Evolutionary conservation across 1,140 invertebrate genomes (phyloP), one percentile per base, ranked within the genome.

Genomic region (Danaus melanippus): DNA sequence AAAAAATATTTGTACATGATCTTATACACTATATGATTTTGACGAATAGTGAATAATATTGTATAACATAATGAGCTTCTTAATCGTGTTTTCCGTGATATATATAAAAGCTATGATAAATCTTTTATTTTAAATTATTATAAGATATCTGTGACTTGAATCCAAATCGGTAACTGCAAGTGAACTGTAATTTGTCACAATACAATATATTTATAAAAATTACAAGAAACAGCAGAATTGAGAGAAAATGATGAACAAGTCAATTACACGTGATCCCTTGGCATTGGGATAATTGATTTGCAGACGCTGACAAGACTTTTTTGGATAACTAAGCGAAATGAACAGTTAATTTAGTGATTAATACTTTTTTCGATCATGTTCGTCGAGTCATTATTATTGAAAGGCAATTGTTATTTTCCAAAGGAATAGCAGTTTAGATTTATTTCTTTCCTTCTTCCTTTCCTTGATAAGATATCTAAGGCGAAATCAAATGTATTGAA

Each of bases 231-330:
- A 32, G 21, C 42, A 51, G 47, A 62, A 60, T 52, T 52, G 55
- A 60, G 62, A 61, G 52, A 56, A 78, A 78, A 72, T 68, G 65
- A 76, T 62, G 67, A 69, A 78, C 73, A 69, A 78, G 73, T 78
- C 75, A 76, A 76, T 78, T 76, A 77, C 69, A 72, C 66, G 69
- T 75, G 67, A 67, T 71, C 71, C 71, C 66, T 58, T 56, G 61
- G 62, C 56, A 67, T 66, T 59, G 53, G 51, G 70, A 64, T 75
- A 76, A 79, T 79, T 75, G 69, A 79, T 79, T 69, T 72, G 61
- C 64, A 66, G 66, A 70, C 64, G 66, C 70, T 79, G 76, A 79
- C 76, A 62, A 61, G 66, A 72, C 62, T 69, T 75, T 79, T 76
- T 77, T 67, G 67, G 66, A 72, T 71, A 74, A 61, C 64, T 62